Base-by-base conservation (phyloP, 2,113 vertebrate species). In the Polypterus senegalus region DNA sequence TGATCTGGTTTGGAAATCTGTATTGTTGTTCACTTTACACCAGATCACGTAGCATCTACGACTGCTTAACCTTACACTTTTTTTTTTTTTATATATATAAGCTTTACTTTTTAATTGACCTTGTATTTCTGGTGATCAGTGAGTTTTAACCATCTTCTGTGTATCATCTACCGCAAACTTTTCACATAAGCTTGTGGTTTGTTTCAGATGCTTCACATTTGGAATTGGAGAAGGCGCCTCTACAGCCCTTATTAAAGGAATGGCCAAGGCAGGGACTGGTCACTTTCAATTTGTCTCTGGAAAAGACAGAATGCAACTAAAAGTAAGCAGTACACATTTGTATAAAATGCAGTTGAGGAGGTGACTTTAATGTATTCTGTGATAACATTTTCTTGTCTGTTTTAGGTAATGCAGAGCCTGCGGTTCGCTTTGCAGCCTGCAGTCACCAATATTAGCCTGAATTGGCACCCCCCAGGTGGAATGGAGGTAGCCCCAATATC, bases 161-260 rank as follows among this genome's bases (percentile, higher is more conserved):
- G 27, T 27, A 27, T 27, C 27, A 27, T 27, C 27, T 27, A 27
- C 27, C 27, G 27, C 27, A 27, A 27, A 27, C 1, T 27, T 27
- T 27, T 27, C 27, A 27, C 27, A 27, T 27, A 27, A 27, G 27
- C 1, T 27, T 27, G 27, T 27, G 27, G 27, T 2, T 27, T 67
- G 27, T 27, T 27, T 3, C 59, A 91, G 89, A 66, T 91, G 89
- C 68, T 92, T 92, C 69, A 83, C 89, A 5, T 92, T 92, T 65
- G 88, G 89, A 3, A 91, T 92, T 59, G 90, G 91, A 4, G 80
- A 88, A 79, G 87, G 91, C 5, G 86, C 84, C 61, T 91, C 90
- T 64, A 84, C 85, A 10, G 81, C 86, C 59, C 85, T 92, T 48
- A 81, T 92, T 70, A 86, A 79, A 73, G 83, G 84, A 56, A 72